A percentile compares a stretch with the other conserved stretches of the same genome.
Evolutionary conservation across 2,113 vertebrate species (phyloP).

Genomic region (Cinclus cinclus): DNA sequence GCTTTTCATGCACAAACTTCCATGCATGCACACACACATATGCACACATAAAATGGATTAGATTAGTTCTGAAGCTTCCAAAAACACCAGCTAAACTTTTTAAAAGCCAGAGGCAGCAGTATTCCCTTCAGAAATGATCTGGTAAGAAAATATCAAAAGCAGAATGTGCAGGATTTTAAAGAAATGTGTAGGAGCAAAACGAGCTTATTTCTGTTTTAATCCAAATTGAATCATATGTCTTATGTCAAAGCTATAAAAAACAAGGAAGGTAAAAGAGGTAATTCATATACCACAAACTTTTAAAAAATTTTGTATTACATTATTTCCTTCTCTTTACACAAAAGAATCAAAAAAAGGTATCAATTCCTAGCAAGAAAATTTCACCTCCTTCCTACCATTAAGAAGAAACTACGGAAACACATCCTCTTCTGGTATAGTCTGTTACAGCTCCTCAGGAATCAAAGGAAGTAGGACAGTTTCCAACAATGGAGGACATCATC

Average conservation of each 20-base stretch:
- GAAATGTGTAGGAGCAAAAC: slow-evolving; percentile 43
- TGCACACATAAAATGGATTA: not conserved
- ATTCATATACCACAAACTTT: not conserved
- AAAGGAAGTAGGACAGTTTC: slow-evolving; percentile 43
- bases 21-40: not conserved
- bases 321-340: not conserved
- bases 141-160: slow-evolving; percentile 10
- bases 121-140: slow-evolving; percentile 9
- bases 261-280: slow-evolving; percentile 39
- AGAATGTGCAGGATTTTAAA: slow-evolving; percentile 4
- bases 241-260: slow-evolving; percentile 47
- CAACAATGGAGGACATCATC: not conserved
- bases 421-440: not conserved
- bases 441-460: not conserved
- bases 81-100: not conserved
- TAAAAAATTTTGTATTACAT: not conserved
- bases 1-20: not conserved
- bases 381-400: slow-evolving; percentile 17
- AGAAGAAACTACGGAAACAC: not conserved
- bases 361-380: slow-evolving; percentile 1
- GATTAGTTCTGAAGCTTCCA: not conserved
- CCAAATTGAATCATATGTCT: slow-evolving; percentile 53
- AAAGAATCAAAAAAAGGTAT: not conserved
- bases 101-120: not conserved
- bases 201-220: slow-evolving; percentile 49